Percentiles rank a stretch among this genome's conserved stretches.
phyloP scores from a whole-genome alignment of 35 echinoderm and acorn worm species.

The Heliocidaris erythrogramma region DNA sequence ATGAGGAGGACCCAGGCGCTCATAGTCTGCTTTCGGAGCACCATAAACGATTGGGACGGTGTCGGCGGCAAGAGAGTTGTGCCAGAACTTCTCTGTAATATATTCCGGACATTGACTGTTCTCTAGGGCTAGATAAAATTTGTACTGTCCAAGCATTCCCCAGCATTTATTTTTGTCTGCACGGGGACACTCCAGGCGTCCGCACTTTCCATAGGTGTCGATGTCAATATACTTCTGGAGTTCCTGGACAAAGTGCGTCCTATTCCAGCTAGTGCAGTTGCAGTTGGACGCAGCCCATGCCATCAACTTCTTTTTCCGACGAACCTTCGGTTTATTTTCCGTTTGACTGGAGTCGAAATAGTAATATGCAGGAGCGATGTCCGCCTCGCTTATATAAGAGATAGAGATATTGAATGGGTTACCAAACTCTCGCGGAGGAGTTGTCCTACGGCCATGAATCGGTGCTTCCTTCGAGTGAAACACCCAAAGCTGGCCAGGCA shows the following conservation, averaged over 20 bases:
- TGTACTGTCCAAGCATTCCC: constrained; percentile 9
- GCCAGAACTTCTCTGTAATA: constrained; percentile 76
- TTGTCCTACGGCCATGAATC: constrained; percentile 55
- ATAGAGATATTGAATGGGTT: constrained; percentile 54
- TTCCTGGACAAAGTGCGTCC: neutral
- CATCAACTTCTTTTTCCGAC: constrained; percentile 32
- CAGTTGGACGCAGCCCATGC: constrained; percentile 32
- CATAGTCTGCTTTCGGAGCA: constrained; percentile 46
- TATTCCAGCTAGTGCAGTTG: neutral
- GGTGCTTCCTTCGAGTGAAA: constrained; percentile 70
- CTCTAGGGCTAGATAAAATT: constrained; percentile 65
- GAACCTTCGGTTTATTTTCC: neutral
- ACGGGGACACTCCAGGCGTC: constrained; percentile 47
- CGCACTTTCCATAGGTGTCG: constrained; percentile 65
- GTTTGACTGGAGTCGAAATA: neutral
- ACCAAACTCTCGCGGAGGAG: constrained; percentile 37
- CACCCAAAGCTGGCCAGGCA: constrained; percentile 64
- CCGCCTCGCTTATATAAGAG: constrained; percentile 56
- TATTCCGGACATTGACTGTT: constrained; percentile 71
- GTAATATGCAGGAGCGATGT: constrained; percentile 65
- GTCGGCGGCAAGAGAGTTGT: constrained; percentile 23
- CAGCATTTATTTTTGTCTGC: neutral
- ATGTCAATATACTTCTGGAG: constrained; percentile 15
- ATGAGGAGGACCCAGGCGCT: constrained; percentile 43
- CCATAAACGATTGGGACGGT: constrained; percentile 67